Conservation (phyloP, 2,888 invertebrate genomes). For the Lissocephala sabroskyi region DNA sequence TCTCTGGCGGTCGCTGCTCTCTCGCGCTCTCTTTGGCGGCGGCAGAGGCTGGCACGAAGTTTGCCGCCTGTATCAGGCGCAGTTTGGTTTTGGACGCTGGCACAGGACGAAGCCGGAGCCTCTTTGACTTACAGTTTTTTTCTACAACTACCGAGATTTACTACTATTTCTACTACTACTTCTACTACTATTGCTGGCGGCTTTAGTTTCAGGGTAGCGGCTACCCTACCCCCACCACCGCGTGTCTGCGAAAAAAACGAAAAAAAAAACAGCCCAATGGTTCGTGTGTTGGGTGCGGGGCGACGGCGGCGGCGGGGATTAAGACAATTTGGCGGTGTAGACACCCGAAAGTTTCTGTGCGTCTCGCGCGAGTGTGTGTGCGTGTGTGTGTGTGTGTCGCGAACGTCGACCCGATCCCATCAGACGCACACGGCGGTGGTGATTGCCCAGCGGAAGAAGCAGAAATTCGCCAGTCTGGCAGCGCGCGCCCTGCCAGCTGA, state of each 20-base stretch:
- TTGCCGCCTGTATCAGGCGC: conserved; percentile 27
- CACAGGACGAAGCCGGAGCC: conserved; percentile 47
- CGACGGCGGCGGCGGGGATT: conserved; percentile 7
- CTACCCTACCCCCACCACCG: too few species aligned
- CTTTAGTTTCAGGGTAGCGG: too few species aligned
- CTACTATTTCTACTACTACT: neutral
- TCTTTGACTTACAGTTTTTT: neutral
- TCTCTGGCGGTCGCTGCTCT: conserved; percentile 4
- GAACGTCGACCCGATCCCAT: neutral
- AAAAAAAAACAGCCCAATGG: neutral
- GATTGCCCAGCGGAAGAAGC: neutral
- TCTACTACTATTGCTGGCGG: neutral
- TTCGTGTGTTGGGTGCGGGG: conserved; percentile 5
- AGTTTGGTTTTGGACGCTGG: conserved; percentile 41
- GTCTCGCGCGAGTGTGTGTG: too few species aligned
- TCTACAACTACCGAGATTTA: neutral
- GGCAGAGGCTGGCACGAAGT: neutral
- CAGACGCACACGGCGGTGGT: neutral
- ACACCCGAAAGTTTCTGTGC: conserved; percentile 41
- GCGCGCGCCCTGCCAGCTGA: too few species aligned
- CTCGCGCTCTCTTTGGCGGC: conserved; percentile 16
- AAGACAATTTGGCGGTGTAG: conserved; percentile 28
- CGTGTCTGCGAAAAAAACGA: neutral
- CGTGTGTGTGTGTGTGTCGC: conserved; percentile 5
- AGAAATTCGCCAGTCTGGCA: too few species aligned